Evolutionary conservation across 2,888 invertebrate species (phyloP).

Genomic region (Drosophila gaucha): DNA sequence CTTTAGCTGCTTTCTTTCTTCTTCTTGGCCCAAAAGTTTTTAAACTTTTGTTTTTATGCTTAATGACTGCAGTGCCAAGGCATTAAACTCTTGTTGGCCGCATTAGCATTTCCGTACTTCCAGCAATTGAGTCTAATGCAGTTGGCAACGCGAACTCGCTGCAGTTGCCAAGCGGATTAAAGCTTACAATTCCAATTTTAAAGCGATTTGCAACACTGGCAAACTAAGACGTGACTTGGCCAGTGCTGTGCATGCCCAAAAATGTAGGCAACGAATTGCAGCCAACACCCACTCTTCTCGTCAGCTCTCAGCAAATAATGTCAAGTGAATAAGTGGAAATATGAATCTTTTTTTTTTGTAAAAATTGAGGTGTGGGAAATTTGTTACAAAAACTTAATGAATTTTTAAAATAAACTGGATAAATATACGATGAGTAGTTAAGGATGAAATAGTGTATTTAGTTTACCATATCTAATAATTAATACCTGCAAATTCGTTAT

Average conservation of each 20-base stretch:
- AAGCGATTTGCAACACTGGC: slow-evolving; percentile 40
- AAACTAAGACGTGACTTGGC: slow-evolving; percentile 22
- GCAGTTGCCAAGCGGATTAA: slow-evolving; percentile 44
- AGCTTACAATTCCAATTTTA: slow-evolving; percentile 32
- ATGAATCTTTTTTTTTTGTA: too few species aligned
- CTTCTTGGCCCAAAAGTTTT: slow-evolving; percentile 52
- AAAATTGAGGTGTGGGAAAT: too few species aligned
- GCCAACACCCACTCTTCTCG: background rate
- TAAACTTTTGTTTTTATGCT: slow-evolving; percentile 45
- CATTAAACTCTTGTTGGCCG: slow-evolving; percentile 75
- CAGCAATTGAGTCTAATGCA: slow-evolving; percentile 54
- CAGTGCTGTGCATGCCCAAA: background rate
- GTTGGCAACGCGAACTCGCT: slow-evolving; percentile 54
- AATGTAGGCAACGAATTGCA: slow-evolving; percentile 17
- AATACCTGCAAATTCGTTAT: background rate
- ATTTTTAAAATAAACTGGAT: too few species aligned
- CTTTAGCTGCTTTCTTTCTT: slow-evolving; percentile 4
- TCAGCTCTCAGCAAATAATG: background rate
- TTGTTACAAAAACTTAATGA: too few species aligned
- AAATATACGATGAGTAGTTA: too few species aligned
- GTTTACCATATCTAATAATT: background rate
- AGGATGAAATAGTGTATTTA: too few species aligned
- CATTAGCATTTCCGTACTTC: slow-evolving; percentile 62
- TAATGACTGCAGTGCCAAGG: slow-evolving; percentile 73
- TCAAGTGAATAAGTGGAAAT: background rate